These are phyloP conservation scores for Neoscelio sp. DNA, from an alignment of 2,888 invertebrate species.

Conservation along the genomic window DNA sequence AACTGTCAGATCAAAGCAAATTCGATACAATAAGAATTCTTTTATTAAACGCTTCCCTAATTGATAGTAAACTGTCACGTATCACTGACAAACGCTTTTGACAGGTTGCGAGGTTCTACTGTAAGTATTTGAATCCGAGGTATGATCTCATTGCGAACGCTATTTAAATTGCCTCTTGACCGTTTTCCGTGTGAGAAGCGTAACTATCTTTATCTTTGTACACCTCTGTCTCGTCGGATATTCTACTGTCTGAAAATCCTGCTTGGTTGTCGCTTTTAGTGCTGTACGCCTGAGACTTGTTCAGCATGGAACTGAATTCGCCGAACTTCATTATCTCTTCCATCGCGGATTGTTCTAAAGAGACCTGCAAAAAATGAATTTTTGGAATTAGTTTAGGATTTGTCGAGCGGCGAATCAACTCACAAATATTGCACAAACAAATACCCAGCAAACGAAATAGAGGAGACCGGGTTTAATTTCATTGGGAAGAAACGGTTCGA, in stretches of 20 bases:
- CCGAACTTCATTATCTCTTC: conserved; percentile 78
- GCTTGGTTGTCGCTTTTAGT: conserved; percentile 46
- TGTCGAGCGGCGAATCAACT: neutral
- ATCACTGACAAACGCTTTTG: too few relatives aligned
- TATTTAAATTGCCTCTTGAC: conserved; percentile 68
- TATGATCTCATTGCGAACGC: conserved; percentile 5
- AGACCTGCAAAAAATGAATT: conserved; percentile 69
- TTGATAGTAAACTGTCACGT: too few relatives aligned
- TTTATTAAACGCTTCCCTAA: too few relatives aligned
- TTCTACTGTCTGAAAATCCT: conserved; percentile 43
- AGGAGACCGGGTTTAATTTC: conserved; percentile 9
- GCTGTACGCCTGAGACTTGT: conserved; percentile 74
- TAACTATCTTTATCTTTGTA: conserved; percentile 70
- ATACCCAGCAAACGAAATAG: conserved; percentile 35
- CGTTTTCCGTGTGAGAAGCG: conserved; percentile 72
- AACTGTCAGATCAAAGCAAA: too few relatives aligned
- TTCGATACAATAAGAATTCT: too few relatives aligned
- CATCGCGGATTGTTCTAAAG: conserved; percentile 77
- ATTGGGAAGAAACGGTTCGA: too few relatives aligned
- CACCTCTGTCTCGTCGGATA: conserved; percentile 28
- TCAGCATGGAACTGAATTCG: conserved; percentile 78
- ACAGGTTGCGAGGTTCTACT: too few relatives aligned
- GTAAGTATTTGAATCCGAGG: too few relatives aligned
- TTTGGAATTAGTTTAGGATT: conserved; percentile 4
- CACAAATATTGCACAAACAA: conserved; percentile 46